Evolutionary conservation across 2,888 invertebrate genomes (phyloP).

Genomic region (Esperia sulphurella): DNA sequence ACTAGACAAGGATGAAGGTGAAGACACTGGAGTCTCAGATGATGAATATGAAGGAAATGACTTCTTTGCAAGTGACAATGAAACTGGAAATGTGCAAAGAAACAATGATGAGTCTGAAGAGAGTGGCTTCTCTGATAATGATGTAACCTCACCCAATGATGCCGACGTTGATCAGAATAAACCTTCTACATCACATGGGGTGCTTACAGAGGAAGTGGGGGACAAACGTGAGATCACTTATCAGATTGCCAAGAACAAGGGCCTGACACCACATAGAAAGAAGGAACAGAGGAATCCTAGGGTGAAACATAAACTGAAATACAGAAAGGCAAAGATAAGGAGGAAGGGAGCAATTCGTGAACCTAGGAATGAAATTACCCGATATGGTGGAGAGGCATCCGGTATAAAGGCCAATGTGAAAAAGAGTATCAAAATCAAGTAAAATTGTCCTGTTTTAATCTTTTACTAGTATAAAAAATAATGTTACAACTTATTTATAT

Average conservation of each 20-base stretch:
- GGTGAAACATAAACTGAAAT: constrained; percentile 96
- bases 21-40: constrained; percentile 66
- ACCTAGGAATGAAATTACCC: constrained; percentile 87
- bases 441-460: constrained; percentile 22
- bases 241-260: constrained; percentile 97
- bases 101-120: constrained; percentile 59
- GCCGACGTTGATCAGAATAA: constrained; percentile 46
- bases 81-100: constrained; percentile 25
- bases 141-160: constrained; percentile 42
- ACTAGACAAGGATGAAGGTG: constrained; percentile 61
- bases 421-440: constrained; percentile 94
- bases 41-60: constrained; percentile 64
- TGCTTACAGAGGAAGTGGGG: constrained; percentile 46
- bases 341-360: constrained; percentile 96
- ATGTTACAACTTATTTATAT: constrained; percentile 28
- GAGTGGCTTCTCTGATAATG: constrained; percentile 68
- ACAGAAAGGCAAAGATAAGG: constrained; percentile 93
- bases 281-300: constrained; percentile 96
- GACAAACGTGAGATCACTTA: constrained; percentile 93
- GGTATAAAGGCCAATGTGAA: constrained; percentile 95
- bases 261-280: constrained; percentile 93
- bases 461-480: constrained; percentile 27
- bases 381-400: constrained; percentile 95
- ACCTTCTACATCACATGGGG: constrained; percentile 49
- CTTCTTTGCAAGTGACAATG: constrained; percentile 38